Percentiles rank a stretch among this genome's conserved stretches.
Evolutionary conservation across 92 coral and sea anemone genomes (phyloP).

Genomic region (Palythoa heliodiscus): DNA sequence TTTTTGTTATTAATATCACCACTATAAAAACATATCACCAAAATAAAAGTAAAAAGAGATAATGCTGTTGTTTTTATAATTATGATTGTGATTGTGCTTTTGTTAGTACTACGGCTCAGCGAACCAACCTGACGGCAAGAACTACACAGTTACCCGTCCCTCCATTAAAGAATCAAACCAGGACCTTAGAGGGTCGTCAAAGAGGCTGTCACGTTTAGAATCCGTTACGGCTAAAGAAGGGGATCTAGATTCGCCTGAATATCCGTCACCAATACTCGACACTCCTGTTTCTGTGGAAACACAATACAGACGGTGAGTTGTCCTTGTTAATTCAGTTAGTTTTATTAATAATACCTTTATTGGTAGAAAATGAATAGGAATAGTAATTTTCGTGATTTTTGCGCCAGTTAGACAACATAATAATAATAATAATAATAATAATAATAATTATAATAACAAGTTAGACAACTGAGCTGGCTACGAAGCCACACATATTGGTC

Average conservation of each 20-base stretch:
- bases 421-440: no score
- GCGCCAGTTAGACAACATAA: no score
- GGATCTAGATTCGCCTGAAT: slow-evolving; percentile 63
- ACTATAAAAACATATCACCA: no score
- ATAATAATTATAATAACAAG: no score
- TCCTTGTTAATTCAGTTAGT: background rate
- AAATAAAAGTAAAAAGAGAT: no score
- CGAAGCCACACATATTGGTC: no score
- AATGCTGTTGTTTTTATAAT: no score
- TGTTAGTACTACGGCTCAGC: slow-evolving; percentile 76
- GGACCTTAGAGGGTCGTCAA: slow-evolving; percentile 84
- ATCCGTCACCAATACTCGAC: slow-evolving; percentile 77
- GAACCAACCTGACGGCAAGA: slow-evolving; percentile 78
- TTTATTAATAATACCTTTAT: background rate
- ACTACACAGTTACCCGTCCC: slow-evolving; percentile 81
- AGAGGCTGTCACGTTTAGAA: slow-evolving; percentile 77
- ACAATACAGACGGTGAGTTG: slow-evolving; percentile 40
- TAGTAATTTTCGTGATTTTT: background rate
- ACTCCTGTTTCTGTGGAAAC: slow-evolving; percentile 70
- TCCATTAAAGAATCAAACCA: slow-evolving; percentile 82
- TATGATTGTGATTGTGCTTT: background rate
- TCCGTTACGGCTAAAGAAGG: slow-evolving; percentile 59
- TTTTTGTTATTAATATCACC: no score
- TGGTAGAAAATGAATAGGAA: background rate
- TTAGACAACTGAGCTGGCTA: no score